Conservation (phyloP, 2,113 vertebrate genomes). For the Saguinus midas region DNA sequence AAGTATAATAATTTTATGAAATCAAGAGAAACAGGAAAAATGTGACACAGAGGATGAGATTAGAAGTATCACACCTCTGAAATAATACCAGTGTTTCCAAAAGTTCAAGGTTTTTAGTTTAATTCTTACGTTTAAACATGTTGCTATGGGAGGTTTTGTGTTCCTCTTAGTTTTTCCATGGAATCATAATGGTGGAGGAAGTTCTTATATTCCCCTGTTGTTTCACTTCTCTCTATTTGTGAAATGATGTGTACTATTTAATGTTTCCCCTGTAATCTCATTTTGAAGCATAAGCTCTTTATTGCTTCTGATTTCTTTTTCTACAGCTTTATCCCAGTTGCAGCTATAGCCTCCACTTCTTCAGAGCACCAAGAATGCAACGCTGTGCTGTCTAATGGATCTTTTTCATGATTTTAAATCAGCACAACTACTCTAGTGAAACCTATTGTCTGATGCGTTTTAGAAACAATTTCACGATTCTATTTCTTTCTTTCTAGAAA, state of each 20-base stretch:
- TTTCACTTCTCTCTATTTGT: neutral
- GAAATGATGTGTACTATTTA: neutral
- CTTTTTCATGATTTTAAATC: neutral
- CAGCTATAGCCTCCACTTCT: neutral
- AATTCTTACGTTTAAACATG: neutral
- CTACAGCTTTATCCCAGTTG: neutral
- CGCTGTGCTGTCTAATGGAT: neutral
- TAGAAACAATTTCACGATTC: neutral
- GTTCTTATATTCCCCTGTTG: neutral
- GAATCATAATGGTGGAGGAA: neutral
- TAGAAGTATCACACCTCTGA: neutral
- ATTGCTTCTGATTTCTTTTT: neutral
- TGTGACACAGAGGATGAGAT: neutral
- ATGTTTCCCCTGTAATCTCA: neutral
- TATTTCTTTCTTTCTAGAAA: no score
- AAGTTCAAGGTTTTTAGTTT: neutral
- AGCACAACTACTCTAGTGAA: neutral
- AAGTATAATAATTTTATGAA: neutral
- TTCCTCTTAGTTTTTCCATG: neutral
- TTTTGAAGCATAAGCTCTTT: neutral
- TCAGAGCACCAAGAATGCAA: neutral
- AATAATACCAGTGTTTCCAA: neutral
- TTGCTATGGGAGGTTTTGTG: neutral
- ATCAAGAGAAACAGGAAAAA: neutral
- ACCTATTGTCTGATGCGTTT: neutral